Evolutionary conservation across 2,113 vertebrate species (phyloP), one percentile per base, ranked within the genome.

Genomic region (Thryonomys swinderianus): DNA sequence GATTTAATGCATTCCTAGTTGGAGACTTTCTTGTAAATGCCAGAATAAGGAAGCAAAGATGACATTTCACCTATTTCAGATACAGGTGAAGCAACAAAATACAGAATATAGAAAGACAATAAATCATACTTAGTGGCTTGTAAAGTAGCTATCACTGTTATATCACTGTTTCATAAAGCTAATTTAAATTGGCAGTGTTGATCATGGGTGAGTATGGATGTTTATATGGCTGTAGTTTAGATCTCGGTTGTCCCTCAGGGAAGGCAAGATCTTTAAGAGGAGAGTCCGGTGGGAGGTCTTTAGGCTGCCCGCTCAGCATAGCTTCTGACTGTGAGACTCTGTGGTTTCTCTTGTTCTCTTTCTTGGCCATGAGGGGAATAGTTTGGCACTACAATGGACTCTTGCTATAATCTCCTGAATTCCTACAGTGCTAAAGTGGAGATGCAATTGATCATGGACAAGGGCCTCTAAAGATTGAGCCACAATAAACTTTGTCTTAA

Each of bases 1-100:
- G 62, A 82, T 76, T 69, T 94, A 91, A n/a, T 32, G 30, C 55
- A 71, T 91, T 85, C 48, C 21, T 83, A 82, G 40, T 53, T 53
- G 51, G 32, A 18, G 53, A 59, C 85, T 93, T 93, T 86, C 61
- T 83, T 85, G 45, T 85, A 91, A 93, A 91, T 85, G 57, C 79
- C 51, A 87, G 32, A 79, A 79, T 25, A 87, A 94, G n/a, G 48
- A 71, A 79, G 69, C 59, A 94, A 80, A 67, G 30, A 84, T 76
- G 30, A 81, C 45, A 18, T n/a, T 9, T 81, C 48, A 82, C 30
- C 30, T 69, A 57, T 69, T 67, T 80, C 45, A 88, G 16, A 23
- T 20, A 55, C 3, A 71, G 34, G 27, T 40, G 88, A 88, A 90
- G 18, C 37, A 91, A 12, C 53, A 88, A 66, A 30, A 21, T 40